A percentile compares a stretch with the other conserved stretches of the same genome.
Conservation (phyloP, 2,888 invertebrate genomes). For the Dynastes hyllus region DNA sequence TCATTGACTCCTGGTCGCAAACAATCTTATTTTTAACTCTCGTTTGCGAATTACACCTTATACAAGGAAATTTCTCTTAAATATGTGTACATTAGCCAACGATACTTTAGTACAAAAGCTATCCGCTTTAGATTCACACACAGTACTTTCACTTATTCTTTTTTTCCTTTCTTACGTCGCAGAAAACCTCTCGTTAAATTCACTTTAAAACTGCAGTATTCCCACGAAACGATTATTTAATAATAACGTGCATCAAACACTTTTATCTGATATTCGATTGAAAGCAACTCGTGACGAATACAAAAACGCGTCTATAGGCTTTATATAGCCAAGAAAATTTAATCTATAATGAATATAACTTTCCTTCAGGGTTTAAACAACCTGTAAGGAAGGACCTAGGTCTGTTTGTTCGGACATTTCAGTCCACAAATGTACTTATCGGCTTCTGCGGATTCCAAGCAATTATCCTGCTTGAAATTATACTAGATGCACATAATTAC, state of each 20-base stretch:
- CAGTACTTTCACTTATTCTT: background rate
- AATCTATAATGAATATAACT: too few relatives aligned
- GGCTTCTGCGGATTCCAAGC: too few relatives aligned
- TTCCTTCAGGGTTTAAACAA: too few relatives aligned
- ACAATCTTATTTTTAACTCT: too few relatives aligned
- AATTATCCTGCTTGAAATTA: background rate
- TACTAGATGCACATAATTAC: constrained; percentile 1
- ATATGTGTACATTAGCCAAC: background rate
- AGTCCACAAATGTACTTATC: too few relatives aligned
- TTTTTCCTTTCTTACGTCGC: background rate
- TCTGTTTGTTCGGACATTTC: too few relatives aligned
- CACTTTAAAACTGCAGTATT: background rate
- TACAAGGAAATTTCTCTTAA: too few relatives aligned
- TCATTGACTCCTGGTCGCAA: too few relatives aligned
- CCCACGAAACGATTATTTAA: constrained; percentile 5
- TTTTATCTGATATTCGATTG: background rate
- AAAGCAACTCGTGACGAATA: background rate
- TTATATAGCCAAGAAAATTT: too few relatives aligned
- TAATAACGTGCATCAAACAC: background rate
- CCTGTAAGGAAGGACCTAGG: background rate
- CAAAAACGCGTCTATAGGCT: background rate
- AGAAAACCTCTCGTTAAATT: background rate
- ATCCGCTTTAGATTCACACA: background rate
- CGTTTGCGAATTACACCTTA: too few relatives aligned
- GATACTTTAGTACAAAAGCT: background rate